phyloP scores from a whole-genome alignment of 2,888 invertebrate species.

The Neoitamus cyanurus region DNA sequence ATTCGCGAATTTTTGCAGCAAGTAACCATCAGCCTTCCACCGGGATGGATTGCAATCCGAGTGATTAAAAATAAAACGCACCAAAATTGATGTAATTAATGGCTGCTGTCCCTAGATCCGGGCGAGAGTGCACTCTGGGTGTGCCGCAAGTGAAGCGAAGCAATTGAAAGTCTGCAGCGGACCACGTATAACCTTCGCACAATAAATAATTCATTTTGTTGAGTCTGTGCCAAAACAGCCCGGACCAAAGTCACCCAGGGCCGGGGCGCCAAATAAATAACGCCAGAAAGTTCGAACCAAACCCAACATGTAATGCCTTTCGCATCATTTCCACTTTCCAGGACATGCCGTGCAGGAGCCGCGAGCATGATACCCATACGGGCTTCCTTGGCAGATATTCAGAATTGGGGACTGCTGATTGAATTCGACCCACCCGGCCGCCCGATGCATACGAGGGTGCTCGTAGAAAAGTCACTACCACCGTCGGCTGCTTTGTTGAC shows the following conservation, averaged over 20 bases:
- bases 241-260: background rate
- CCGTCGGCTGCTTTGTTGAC: conserved; percentile 8
- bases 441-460: background rate
- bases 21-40: background rate
- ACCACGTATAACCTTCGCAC: background rate
- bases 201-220: conserved; percentile 32
- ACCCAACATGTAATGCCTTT: background rate
- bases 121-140: background rate
- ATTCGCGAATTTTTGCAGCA: background rate
- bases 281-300: background rate
- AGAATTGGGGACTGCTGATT: background rate
- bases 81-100: conserved; percentile 2
- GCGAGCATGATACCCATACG: background rate
- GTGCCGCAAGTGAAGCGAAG: background rate
- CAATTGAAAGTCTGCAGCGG: conserved; percentile 4
- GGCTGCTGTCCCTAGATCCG: background rate
- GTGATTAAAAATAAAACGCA: background rate
- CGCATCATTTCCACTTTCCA: conserved; percentile 4
- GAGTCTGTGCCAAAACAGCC: conserved; percentile 28
- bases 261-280: background rate
- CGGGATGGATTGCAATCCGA: background rate
- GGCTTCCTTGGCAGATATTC: background rate
- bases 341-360: background rate
- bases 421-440: background rate
- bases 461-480: background rate